These are phyloP conservation scores for Todiramphus saurophagus DNA, from an alignment of 2,113 vertebrate species.

Conservation along the genomic window DNA sequence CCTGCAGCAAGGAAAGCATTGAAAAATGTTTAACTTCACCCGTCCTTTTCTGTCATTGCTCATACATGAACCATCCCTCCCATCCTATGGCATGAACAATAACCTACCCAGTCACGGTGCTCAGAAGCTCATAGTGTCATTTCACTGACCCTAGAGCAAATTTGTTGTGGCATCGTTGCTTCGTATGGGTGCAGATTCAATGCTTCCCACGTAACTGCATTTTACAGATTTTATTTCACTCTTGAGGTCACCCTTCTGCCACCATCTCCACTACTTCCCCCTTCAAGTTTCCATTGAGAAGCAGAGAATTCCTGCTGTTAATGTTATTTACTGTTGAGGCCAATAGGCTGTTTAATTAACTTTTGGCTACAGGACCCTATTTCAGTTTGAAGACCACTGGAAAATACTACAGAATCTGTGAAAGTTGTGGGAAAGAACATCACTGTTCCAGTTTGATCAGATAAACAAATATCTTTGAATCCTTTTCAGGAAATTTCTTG, in stretches of 20 bases:
- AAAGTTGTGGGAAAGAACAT: not conserved
- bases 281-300: not conserved
- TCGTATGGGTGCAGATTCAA: fast-evolving
- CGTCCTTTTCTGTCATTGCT: not conserved
- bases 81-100: not conserved
- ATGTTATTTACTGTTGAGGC: not conserved
- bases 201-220: not conserved
- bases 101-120: not conserved
- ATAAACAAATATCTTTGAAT: not conserved
- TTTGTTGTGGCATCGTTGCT: not conserved
- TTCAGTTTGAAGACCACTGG: not conserved
- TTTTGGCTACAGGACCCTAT: not conserved
- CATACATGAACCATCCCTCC: not conserved
- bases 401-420: not conserved
- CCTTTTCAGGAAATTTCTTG: not conserved
- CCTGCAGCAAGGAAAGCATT: not conserved
- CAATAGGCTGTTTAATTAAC: not conserved
- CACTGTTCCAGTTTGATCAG: not conserved
- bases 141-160: not conserved
- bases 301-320: not conserved
- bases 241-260: not conserved
- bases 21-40: not conserved
- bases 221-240: not conserved
- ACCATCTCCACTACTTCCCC: not conserved
- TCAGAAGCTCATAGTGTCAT: not conserved